Percentiles rank a stretch among this genome's conserved stretches.
phyloP scores from a whole-genome alignment of 2,888 invertebrate genomes.

The Hypsopygia costalis region DNA sequence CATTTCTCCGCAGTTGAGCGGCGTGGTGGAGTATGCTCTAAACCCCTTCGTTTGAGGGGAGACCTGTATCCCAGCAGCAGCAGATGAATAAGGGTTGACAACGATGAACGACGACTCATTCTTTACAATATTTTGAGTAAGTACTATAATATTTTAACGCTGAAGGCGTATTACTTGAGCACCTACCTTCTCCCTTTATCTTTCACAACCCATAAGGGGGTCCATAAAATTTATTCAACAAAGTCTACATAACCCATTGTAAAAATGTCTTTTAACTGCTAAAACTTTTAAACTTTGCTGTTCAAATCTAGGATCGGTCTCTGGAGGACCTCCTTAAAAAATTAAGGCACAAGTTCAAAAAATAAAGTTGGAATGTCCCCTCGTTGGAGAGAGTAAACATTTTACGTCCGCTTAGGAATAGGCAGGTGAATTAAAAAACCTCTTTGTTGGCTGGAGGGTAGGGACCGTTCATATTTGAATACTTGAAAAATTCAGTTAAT shows the following conservation, averaged over 20 bases:
- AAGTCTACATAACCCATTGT: slow-evolving; percentile 72
- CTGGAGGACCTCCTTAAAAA: slow-evolving; percentile 65
- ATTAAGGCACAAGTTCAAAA: slow-evolving; percentile 69
- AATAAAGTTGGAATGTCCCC: slow-evolving; percentile 66
- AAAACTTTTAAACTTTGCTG: slow-evolving; percentile 62
- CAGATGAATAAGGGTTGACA: too few species aligned
- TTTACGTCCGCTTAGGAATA: slow-evolving; percentile 63
- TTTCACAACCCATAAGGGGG: slow-evolving; percentile 32
- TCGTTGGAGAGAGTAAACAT: slow-evolving; percentile 66
- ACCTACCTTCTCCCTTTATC: slow-evolving; percentile 24
- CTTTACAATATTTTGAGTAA: too few species aligned
- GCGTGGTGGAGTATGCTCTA: too few species aligned
- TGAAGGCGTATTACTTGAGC: background rate
- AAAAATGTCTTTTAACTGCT: slow-evolving; percentile 71
- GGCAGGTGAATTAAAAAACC: slow-evolving; percentile 49
- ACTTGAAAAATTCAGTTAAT: background rate
- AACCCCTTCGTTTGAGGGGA: too few species aligned
- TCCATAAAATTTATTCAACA: slow-evolving; percentile 71
- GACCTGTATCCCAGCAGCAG: too few species aligned
- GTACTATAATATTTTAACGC: too few species aligned
- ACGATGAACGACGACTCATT: too few species aligned
- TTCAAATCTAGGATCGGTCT: slow-evolving; percentile 72
- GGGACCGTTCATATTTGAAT: slow-evolving; percentile 30
- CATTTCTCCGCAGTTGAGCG: too few species aligned
- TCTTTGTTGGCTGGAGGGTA: slow-evolving; percentile 30